A percentile compares a stretch with the other conserved stretches of the same genome.
phyloP scores from a whole-genome alignment of 1,140 invertebrate species.

The Melitaea cinxia region DNA sequence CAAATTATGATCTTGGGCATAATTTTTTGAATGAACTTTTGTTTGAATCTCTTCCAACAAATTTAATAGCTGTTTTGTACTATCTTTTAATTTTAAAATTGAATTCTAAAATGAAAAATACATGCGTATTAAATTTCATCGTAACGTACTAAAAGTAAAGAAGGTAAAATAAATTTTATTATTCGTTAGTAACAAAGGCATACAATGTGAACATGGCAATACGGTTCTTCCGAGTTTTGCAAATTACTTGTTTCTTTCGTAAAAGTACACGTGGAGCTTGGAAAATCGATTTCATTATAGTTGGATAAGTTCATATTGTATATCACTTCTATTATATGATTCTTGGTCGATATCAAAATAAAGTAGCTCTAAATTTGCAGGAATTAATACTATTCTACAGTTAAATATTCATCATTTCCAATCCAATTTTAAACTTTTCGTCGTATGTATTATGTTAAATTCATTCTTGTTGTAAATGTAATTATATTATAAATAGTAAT shows the following conservation, averaged over 20 bases:
- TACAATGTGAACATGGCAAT: conserved; percentile 12
- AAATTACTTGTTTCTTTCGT: neutral
- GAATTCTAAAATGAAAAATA: too few relatives aligned
- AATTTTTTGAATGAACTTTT: conserved; percentile 38
- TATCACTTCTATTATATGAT: neutral
- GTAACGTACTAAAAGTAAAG: too few relatives aligned
- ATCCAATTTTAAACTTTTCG: too few relatives aligned
- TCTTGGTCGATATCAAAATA: too few relatives aligned
- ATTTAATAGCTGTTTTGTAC: conserved; percentile 58
- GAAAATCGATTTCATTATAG: neutral
- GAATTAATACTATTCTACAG: too few relatives aligned
- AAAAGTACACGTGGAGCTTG: neutral
- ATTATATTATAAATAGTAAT: too few relatives aligned
- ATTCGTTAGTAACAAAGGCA: neutral
- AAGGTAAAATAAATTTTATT: neutral
- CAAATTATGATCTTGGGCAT: conserved; percentile 18
- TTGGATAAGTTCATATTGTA: neutral
- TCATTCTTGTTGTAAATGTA: too few relatives aligned
- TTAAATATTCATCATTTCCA: too few relatives aligned
- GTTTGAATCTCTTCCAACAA: conserved; percentile 63
- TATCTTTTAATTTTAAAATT: conserved; percentile 56
- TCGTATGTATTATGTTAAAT: too few relatives aligned
- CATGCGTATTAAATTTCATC: too few relatives aligned
- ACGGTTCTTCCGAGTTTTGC: neutral
- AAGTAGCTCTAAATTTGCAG: too few relatives aligned